Conservation (phyloP, 2,888 invertebrate species). For the Parnassius smintheus region DNA sequence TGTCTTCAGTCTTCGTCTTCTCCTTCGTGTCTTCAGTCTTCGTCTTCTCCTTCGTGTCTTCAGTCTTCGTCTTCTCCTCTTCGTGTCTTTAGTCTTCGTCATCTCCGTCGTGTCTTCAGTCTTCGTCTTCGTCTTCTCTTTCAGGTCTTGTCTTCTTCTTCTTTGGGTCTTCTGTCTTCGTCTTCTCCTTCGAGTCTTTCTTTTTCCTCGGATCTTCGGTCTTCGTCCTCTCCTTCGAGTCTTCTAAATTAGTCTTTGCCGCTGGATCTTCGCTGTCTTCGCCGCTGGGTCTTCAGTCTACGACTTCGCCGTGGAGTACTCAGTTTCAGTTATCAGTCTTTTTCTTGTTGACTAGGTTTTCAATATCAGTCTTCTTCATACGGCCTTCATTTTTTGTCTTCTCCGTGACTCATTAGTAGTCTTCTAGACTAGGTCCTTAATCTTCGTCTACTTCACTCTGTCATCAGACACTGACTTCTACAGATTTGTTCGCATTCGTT, state of each 20-base stretch:
- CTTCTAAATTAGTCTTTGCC: slow-evolving; percentile 12
- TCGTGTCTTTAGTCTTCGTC: slow-evolving; percentile 1
- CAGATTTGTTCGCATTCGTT: too few species aligned
- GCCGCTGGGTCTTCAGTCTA: neutral
- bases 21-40: neutral
- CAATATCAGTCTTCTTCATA: slow-evolving; percentile 1
- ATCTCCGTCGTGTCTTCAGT: neutral
- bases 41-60: neutral
- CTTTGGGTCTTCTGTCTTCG: neutral
- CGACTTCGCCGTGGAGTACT: slow-evolving; percentile 9
- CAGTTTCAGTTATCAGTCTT: slow-evolving; percentile 11
- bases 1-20: neutral
- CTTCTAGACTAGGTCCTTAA: too few species aligned
- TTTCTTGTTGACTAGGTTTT: neutral
- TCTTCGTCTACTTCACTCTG: neutral
- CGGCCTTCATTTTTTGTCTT: slow-evolving; percentile 18
- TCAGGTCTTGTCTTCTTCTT: neutral
- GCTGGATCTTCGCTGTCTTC: neutral
- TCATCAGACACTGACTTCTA: neutral
- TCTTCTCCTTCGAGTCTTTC: neutral
- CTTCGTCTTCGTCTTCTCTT: neutral
- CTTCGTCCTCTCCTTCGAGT: slow-evolving; percentile 22
- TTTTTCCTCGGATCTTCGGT: slow-evolving; percentile 22
- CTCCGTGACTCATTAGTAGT: neutral
- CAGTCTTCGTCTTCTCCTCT: neutral